Conservation (phyloP, 2,797 vertebrate species). For the Heterohyrax brucei region DNA sequence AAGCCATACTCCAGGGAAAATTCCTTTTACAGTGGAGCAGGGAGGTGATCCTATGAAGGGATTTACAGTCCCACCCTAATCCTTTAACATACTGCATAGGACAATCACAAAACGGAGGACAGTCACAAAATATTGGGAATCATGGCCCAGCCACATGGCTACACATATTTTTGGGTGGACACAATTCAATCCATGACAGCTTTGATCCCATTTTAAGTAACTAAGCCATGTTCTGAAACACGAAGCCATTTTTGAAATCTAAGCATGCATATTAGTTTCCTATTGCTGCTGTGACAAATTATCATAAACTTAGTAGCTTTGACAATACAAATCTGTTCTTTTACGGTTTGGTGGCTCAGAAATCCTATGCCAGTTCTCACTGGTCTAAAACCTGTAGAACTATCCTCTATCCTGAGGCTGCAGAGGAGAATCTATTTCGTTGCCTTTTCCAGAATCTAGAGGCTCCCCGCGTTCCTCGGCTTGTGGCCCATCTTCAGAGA, state of each 20-base stretch:
- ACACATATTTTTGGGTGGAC: too few relatives aligned
- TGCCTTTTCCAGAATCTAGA: not conserved
- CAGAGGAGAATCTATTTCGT: not conserved
- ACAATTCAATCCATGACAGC: not conserved
- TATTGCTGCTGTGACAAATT: not conserved
- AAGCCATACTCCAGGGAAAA: too few relatives aligned
- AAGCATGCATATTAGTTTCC: not conserved
- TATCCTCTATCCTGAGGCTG: not conserved
- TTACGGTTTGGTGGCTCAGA: not conserved
- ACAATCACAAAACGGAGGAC: too few relatives aligned
- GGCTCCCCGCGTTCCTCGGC: not conserved
- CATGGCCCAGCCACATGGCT: too few relatives aligned
- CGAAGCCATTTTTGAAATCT: not conserved
- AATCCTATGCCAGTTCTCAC: not conserved
- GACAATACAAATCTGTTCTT: not conserved
- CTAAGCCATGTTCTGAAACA: not conserved
- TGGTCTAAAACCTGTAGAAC: not conserved
- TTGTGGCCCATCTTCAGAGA: not conserved
- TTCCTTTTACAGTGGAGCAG: too few relatives aligned
- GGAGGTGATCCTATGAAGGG: too few relatives aligned
- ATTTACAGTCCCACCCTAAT: too few relatives aligned
- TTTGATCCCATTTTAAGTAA: conserved; percentile 16
- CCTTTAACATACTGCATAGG: too few relatives aligned
- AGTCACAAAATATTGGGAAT: too few relatives aligned
- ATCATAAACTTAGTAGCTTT: not conserved